These are phyloP conservation scores for Odontesthes bonariensis DNA, from an alignment of 2,113 vertebrate species.

Conservation along the genomic window DNA sequence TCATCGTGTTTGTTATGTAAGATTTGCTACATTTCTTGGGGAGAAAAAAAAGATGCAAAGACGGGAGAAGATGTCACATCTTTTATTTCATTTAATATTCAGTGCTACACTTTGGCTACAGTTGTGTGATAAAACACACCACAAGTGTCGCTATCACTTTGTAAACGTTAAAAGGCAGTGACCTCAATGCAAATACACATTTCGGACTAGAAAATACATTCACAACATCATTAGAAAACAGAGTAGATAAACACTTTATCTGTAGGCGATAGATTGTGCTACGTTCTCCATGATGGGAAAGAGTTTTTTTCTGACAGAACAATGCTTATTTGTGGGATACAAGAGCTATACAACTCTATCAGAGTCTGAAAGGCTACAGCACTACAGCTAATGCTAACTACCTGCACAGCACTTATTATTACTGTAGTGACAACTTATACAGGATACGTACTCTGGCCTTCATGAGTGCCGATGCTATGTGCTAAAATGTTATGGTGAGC, in stretches of 20 bases:
- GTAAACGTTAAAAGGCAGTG: conserved; percentile 44
- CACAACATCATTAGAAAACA: conserved; percentile 52
- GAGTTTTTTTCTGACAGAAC: conserved; percentile 10
- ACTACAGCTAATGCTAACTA: conserved; percentile 1
- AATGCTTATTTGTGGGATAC: background rate
- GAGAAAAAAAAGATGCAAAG: background rate
- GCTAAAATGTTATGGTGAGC: no score
- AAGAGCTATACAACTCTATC: conserved; percentile 40
- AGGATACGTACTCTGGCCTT: background rate
- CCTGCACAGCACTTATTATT: conserved; percentile 6
- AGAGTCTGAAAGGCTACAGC: conserved; percentile 29
- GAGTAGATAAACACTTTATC: conserved; percentile 21
- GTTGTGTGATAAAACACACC: conserved; percentile 13
- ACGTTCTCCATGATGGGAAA: background rate
- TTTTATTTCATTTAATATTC: background rate
- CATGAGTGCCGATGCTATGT: no score
- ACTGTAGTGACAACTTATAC: conserved; percentile 13
- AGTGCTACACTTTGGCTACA: background rate
- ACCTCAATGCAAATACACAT: conserved; percentile 42
- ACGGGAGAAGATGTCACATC: background rate
- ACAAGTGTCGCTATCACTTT: conserved; percentile 11
- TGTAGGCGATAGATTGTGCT: conserved; percentile 20
- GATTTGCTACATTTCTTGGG: no score
- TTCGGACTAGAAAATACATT: conserved; percentile 51
- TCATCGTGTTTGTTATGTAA: no score